Evolutionary conservation across 1,140 invertebrate species (phyloP), one percentile per base, ranked within the genome.

Genomic region (Drosophila repleta): DNA sequence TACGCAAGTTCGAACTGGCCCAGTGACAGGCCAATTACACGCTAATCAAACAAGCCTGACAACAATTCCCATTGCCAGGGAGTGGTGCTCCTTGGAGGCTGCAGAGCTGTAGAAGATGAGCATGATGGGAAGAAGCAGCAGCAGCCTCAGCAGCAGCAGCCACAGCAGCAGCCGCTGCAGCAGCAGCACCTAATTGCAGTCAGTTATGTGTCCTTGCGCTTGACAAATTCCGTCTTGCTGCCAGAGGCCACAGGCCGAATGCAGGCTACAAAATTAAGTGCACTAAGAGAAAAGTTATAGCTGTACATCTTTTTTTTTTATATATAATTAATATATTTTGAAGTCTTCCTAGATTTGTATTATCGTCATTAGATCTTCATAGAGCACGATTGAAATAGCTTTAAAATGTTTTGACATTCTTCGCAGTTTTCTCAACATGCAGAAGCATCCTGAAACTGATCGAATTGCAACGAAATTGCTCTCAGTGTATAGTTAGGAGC

Each of bases 1-100:
- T 13, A 17, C 32, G 46, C 3, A 8, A 0, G 13, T 13, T 11
- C 20, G 46, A 10, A 13, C 43, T 48, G 41, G 8, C 43, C 29
- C 48, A 48, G 68, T 56, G 56, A 32, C 74, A 51, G 55, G 24
- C 69, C 83, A 88, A 88, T 88, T 88, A 88, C 84, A 67, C 60
- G 71, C 63, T 83, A 88, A 88, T 88, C 83, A 83, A 88, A 88
- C 79, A 88, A 88, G 84, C 73, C 76, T 89, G 84, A 88, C 83
- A 88, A 88, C 83, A 88, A 88, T 88, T 88, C 72, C 79, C 83
- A 88, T 88, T 88, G 72, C 76, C 49, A 63, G 37, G 21, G 24
- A 43, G 37, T 21, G 13, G 20, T 45, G 32, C 51, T 35, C 51
- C 51, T 37, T 53, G 45, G 17, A 18, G 2, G 18, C n/a, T 29